Evolutionary conservation across 2,888 invertebrate genomes (phyloP), one percentile per base, ranked within the genome.

Genomic region (Eristalinus sepulchralis): DNA sequence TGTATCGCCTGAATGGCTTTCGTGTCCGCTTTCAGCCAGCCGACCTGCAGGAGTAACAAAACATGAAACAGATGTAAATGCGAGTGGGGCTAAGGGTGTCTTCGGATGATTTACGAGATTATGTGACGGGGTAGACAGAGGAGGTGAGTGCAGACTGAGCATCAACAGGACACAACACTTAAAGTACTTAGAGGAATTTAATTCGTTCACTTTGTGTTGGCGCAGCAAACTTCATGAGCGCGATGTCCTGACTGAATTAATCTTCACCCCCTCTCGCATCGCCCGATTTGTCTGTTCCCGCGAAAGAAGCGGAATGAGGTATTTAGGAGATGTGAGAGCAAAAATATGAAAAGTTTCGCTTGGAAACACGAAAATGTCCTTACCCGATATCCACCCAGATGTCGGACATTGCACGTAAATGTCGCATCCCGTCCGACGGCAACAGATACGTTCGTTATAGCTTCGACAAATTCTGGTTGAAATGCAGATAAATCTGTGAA

Each of bases 1-100:
- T 97, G 97, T 92, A 97, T 97, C 34, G 97, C 97, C 93, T 97
- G 97, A 89, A 97, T 97, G 72, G 97, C 97, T 94, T 97, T 97
- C 67, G 97, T 97, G 92, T 97, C 97, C 34, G 97, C 97, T 93
- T 97, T 97, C 82, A 98, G 97, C 97, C 98, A 98, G 70, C 97
- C 97, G 85, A 98, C 97, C 97, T 97, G 94, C 68, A 91, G 33
- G 9, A 59, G 22, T 60, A 24, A 57, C 57, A 80, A 84, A 82
- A 83, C 78, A 59, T 34, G 77, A 86, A 85, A 87, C 87, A 88
- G 87, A 80, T 88, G 85, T 83, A 78, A 75, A 86, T 68, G 11
- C 4, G 20, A 13, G 17, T 17, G 17, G 34, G 33, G 33, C 2
- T 10, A 36, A 33, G 27, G 24, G 57, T 64, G 55, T 17, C 67